phyloP scores from a whole-genome alignment of 2,113 vertebrate species.

The Pampusana beccarii region DNA sequence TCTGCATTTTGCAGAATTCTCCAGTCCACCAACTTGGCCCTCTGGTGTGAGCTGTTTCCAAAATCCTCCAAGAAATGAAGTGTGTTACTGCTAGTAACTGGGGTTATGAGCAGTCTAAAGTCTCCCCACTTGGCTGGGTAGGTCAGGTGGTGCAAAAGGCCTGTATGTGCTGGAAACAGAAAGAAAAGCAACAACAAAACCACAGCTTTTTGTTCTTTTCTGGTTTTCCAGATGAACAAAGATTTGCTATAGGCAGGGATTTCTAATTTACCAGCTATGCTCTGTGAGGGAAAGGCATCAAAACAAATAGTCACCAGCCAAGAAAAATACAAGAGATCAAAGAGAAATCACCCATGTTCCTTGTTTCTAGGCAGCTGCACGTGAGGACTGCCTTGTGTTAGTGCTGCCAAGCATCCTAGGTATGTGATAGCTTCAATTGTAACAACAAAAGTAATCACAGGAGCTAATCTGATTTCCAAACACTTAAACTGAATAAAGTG shows the following conservation, averaged over 20 bases:
- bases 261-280: background rate
- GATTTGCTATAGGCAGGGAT: background rate
- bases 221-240: background rate
- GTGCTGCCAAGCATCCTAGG: background rate
- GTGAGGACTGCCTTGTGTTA: background rate
- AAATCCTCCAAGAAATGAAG: background rate
- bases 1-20: background rate
- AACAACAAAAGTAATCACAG: background rate
- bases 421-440: background rate
- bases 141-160: background rate
- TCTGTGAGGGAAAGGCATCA: background rate
- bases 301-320: background rate
- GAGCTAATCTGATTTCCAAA: background rate
- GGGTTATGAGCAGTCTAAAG: background rate
- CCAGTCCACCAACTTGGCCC: background rate
- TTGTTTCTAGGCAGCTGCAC: background rate
- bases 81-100: background rate
- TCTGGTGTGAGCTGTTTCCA: background rate
- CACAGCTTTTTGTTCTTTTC: background rate
- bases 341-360: background rate
- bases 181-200: background rate
- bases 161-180: background rate
- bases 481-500: background rate
- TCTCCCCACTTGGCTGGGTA: fast-evolving
- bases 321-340: background rate